phyloP scores from a whole-genome alignment of 1,140 invertebrate genomes.

The Luehdorfia chinensis region DNA sequence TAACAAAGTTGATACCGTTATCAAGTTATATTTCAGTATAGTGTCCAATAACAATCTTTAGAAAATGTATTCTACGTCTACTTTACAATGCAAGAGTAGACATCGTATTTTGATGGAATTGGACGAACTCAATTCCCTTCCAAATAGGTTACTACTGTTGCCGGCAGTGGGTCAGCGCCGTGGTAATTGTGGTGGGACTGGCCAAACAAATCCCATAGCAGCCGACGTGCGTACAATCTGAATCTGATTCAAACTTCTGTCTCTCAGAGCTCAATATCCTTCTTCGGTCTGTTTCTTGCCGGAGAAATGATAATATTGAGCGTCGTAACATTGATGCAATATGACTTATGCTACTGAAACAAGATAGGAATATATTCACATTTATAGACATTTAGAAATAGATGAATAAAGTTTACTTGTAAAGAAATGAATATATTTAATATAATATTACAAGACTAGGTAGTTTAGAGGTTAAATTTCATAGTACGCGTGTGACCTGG shows the following conservation, averaged over 20 bases:
- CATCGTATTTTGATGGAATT: constrained; percentile 64
- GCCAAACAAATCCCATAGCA: constrained; percentile 42
- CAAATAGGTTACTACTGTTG: constrained; percentile 49
- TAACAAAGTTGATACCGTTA: too few species aligned
- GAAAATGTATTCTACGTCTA: too few species aligned
- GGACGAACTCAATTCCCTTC: constrained; percentile 61
- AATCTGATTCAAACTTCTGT: neutral
- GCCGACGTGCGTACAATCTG: constrained; percentile 7
- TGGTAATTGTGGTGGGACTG: constrained; percentile 58
- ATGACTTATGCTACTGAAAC: neutral
- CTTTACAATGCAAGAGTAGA: constrained; percentile 62
- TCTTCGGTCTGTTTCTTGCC: neutral
- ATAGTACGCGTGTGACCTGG: too few species aligned
- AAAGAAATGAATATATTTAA: too few species aligned
- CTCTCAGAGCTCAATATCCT: constrained; percentile 4
- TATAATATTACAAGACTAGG: too few species aligned
- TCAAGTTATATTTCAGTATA: too few species aligned
- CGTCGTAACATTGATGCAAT: neutral
- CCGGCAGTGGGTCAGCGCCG: constrained; percentile 45
- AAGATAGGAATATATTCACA: neutral
- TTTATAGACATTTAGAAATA: neutral
- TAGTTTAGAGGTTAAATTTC: too few species aligned
- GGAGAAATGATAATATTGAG: neutral
- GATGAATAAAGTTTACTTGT: too few species aligned
- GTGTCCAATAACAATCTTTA: too few species aligned